Percentiles rank a stretch among this genome's conserved stretches.
These are phyloP conservation scores for Pseudotriccus pelzelni DNA, from an alignment of 2,797 vertebrate genomes.

Conservation along the genomic window DNA sequence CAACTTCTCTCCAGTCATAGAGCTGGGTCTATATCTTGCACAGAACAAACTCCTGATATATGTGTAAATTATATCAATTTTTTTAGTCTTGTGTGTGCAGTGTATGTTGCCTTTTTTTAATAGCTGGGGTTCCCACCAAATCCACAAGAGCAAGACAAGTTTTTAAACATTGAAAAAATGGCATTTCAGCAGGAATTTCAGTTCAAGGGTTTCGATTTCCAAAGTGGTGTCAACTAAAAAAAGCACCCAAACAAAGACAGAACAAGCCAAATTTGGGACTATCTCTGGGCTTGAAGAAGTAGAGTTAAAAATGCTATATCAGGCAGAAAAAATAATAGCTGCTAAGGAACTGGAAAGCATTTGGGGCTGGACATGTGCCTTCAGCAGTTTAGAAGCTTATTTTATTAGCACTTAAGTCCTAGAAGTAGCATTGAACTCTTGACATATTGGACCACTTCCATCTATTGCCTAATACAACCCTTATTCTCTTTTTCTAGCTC, in stretches of 20 bases:
- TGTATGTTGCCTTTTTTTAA: neutral
- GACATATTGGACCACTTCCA: slow-evolving; percentile 51
- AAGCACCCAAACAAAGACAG: neutral
- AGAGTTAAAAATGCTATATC: neutral
- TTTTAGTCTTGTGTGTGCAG: neutral
- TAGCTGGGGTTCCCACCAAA: neutral
- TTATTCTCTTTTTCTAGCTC: neutral
- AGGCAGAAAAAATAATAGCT: slow-evolving; percentile 7
- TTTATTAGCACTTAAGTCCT: slow-evolving; percentile 66
- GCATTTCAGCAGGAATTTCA: neutral
- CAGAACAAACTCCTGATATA: neutral
- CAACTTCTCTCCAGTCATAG: neutral
- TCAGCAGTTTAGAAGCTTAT: slow-evolving; percentile 57
- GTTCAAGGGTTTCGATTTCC: neutral
- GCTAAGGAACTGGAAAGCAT: slow-evolving; percentile 15
- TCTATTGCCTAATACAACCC: slow-evolving; percentile 33
- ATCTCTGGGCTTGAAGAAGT: neutral
- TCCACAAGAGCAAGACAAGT: neutral
- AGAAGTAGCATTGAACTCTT: slow-evolving; percentile 66
- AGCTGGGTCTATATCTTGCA: neutral
- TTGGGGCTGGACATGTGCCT: slow-evolving; percentile 42
- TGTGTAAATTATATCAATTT: neutral
- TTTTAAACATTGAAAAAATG: neutral
- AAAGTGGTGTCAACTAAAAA: neutral
- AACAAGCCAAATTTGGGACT: neutral